Base-by-base conservation (phyloP, 2,113 vertebrate species). In the Furnarius figulus region DNA sequence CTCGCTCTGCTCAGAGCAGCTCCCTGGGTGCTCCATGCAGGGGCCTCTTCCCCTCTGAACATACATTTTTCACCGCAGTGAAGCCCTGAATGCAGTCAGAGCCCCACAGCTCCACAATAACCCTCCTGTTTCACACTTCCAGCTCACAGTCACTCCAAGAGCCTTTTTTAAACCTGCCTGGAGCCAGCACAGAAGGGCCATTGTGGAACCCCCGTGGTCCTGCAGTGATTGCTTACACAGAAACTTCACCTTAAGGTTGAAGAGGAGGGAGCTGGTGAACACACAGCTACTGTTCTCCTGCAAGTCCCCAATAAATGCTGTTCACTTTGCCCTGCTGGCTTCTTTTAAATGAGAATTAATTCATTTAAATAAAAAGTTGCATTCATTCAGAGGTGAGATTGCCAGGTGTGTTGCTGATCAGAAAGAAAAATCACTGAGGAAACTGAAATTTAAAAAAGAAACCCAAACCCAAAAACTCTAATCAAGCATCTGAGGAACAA, bases 121-220 rank as follows among this genome's bases (percentile, higher is more conserved):
- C 21, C 1, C 73, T 90, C 85, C 93, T 96, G 96, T 97, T 90
- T 24, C 59, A 46, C 35, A 3, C 76, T 78, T 72, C 53, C 68
- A 92, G 63, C 93, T 42, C 83, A 13, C 50, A 21, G 65, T 7
- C 49, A 53, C 59, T 88, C 55, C 63, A 44, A 79, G 65, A 71
- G 44, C 55, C 16, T 58, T 73, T 76, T 80, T 71, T 5, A 55
- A 81, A 80, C 85, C 85, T 56, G 61, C 56, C 93, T 68, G 70
- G 53, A 75, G 68, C 73, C 53, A 10, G 82, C 92, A 96, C 88
- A 97, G 95, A 96, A 35, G 79, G n/a, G 31, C 47, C 92, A 86
- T 94, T 97, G 95, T 95, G 85, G 74, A 63, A 24, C 17, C 47
- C 89, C 78, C 1, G 1, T 3, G 62, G 89, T 66, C 75, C 90